Evolutionary conservation across 2,888 invertebrate genomes (phyloP), one percentile per base, ranked within the genome.

Genomic region (Mesochorus sp.): DNA sequence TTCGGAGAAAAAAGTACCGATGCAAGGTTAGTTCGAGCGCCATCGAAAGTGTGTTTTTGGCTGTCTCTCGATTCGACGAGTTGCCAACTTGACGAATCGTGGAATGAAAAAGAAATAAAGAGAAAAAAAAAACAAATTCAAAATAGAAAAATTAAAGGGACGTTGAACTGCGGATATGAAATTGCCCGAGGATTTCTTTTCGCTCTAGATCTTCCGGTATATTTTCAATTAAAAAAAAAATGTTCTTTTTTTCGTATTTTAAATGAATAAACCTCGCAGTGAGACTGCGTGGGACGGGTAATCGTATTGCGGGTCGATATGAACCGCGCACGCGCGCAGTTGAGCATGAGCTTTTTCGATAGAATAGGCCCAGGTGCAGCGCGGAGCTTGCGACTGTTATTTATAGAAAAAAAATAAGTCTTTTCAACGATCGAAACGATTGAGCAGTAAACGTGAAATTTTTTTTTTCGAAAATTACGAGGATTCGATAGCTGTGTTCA

Each of bases 1-100:
- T 97, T 97, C 91, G 93, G n/a, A 94, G 84, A 93, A 94, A 84
- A 94, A 95, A 91, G 94, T 95, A 72, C 92, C 91, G 78, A 93
- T 81, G 93, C 93, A 84, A 93, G 95, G 94, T 94, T 91, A 91
- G 89, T 88, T 80, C 19, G 3, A n/a, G 19, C 4, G 1, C 19
- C 12, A 6, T 26, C 4, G 14, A 10, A 44, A n/a, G n/a, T n/a
- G n/a, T n/a, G n/a, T n/a, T n/a, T n/a, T n/a, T n/a, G n/a, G n/a
- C n/a, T n/a, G n/a, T n/a, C n/a, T n/a, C n/a, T n/a, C n/a, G n/a
- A n/a, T n/a, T n/a, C n/a, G n/a, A n/a, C n/a, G n/a, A n/a, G n/a
- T n/a, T n/a, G n/a, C n/a, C n/a, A n/a, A n/a, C n/a, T n/a, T n/a
- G n/a, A n/a, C n/a, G n/a, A n/a, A n/a, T n/a, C n/a, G n/a, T n/a